Base-by-base conservation (phyloP, 2,797 vertebrate genomes). In the Sebastes miniatus region DNA sequence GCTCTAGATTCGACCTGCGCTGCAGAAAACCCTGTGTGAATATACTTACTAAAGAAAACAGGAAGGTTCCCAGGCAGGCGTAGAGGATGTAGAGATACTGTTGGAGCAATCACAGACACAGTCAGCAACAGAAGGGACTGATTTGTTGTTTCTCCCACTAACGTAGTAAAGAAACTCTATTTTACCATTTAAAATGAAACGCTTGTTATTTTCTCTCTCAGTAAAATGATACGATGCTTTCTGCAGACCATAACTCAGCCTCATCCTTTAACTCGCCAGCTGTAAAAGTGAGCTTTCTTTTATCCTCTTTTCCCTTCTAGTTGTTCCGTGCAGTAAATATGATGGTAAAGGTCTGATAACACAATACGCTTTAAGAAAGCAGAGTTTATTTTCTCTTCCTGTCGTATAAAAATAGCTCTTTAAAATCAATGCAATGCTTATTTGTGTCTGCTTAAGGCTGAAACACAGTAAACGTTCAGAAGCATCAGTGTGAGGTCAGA, bases 1-100 rank as follows among this genome's bases (percentile, higher is more conserved):
- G 43, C 52, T 89, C 70, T 72, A 20, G 0, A 68, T 58, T 71
- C 54, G 47, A 54, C 22, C 16, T 58, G 58, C 22, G 59, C n/a
- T 56, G 36, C 25, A 25, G 29, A 75, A 69, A 76, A 57, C 0
- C 62, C 12, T 56, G 63, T 66, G 11, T 61, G 62, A n/a, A 36
- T 68, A 52, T 86, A 96, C 97, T 96, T 91, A 97, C 96, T 4
- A 96, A 20, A 69, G 96, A 96, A 91, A 97, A 97, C 80, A 97
- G 0, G 79, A 95, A 20, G 12, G 96, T 96, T 87, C 95, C 95
- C 43, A 97, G 82, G n/a, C 89, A 95, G 58, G 96, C 94, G 31
- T 96, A 97, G 4, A 91, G 0, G 70, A 96, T 94, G 85, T 95
- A 79, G 8, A 96, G 6, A 92, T 93, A 97, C 96, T 97, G 92